Evolutionary conservation across 1,140 invertebrate species (phyloP).

Genomic region (Octopus bimaculoides): DNA sequence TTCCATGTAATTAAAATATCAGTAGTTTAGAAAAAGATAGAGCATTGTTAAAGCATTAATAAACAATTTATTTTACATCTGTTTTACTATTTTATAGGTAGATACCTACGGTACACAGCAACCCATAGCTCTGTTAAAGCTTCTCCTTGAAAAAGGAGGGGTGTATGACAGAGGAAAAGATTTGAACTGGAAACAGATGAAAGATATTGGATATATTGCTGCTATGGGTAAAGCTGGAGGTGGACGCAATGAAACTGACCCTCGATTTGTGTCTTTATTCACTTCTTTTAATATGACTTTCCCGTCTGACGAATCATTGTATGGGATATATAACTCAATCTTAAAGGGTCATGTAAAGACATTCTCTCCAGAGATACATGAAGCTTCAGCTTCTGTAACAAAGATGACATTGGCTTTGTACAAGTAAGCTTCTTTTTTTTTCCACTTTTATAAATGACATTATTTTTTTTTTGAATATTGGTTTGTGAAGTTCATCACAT

Average conservation of each 20-base stretch:
- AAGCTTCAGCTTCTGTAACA: conserved; percentile 67
- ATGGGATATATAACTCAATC: conserved; percentile 69
- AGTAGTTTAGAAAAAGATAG: too few species aligned
- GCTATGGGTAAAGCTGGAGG: conserved; percentile 73
- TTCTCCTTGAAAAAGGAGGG: conserved; percentile 80
- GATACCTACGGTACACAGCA: conserved; percentile 89
- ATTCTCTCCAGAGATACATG: conserved; percentile 69
- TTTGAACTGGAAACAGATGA: conserved; percentile 83
- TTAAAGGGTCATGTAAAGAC: conserved; percentile 71
- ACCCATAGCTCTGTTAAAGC: conserved; percentile 83
- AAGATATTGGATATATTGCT: conserved; percentile 68
- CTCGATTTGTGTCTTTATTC: conserved; percentile 85
- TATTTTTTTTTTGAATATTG: too few species aligned
- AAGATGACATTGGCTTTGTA: conserved; percentile 80
- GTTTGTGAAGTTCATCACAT: too few species aligned
- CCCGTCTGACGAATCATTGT: conserved; percentile 66
- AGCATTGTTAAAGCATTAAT: neutral
- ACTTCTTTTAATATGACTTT: conserved; percentile 81
- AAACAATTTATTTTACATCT: neutral
- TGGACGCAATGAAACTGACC: conserved; percentile 84
- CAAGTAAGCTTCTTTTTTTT: conserved; percentile 59
- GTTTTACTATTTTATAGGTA: conserved; percentile 49
- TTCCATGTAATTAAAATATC: too few species aligned
- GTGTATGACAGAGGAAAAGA: conserved; percentile 87
- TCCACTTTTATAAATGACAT: too few species aligned